These are phyloP conservation scores for Acrocephalus arundinaceus DNA, from an alignment of 2,113 vertebrate species.

Conservation along the genomic window DNA sequence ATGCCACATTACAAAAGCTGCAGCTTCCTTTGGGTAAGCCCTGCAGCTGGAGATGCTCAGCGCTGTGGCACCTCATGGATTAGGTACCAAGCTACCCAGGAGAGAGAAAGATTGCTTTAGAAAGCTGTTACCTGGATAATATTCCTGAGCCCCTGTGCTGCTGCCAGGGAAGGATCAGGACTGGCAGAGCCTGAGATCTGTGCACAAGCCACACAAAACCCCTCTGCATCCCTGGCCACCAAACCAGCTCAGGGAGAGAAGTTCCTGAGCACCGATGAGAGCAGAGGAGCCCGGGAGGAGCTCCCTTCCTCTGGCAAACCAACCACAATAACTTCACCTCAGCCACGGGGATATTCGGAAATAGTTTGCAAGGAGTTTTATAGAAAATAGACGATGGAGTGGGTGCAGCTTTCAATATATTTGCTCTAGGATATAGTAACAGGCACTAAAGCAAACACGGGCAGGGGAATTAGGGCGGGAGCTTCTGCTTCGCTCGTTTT, in stretches of 20 bases:
- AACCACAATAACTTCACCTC: accelerated
- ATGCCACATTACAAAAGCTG: accelerated
- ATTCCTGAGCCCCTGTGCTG: accelerated
- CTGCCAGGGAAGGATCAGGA: not conserved
- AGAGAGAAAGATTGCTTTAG: not conserved
- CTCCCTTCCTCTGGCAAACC: not conserved
- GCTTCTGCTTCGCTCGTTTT: not conserved
- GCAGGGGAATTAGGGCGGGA: not conserved
- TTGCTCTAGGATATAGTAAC: constrained; percentile 47
- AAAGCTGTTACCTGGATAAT: not conserved
- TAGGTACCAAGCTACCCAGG: not conserved
- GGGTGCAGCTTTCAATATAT: constrained; percentile 42
- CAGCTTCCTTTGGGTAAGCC: not conserved
- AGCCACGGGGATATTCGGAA: not conserved
- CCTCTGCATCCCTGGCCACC: not conserved
- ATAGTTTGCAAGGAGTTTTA: not conserved
- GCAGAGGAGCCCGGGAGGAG: not conserved
- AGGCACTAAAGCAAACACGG: constrained; percentile 33
- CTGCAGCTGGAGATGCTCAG: not conserved
- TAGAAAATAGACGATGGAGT: not conserved
- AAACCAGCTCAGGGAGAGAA: not conserved
- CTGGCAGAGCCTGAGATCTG: not conserved
- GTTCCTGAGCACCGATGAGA: not conserved
- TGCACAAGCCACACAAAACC: not conserved
- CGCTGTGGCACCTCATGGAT: accelerated